These are phyloP conservation scores for Sebastes kiyomatsui DNA, from an alignment of 2,797 vertebrate genomes.

Conservation along the genomic window DNA sequence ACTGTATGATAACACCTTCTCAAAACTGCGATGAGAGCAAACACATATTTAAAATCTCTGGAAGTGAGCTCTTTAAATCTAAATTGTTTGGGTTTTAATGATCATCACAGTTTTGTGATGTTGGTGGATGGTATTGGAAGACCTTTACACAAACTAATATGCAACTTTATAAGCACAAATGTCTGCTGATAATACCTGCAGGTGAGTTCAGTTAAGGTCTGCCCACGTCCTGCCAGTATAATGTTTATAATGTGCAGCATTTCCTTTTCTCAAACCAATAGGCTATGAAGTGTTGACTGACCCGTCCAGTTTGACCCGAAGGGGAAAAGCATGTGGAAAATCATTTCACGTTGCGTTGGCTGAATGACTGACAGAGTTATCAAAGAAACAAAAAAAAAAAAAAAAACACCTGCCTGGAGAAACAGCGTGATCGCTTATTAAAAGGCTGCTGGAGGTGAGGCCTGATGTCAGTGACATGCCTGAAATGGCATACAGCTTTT, in stretches of 20 bases:
- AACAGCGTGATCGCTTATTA: constrained; percentile 61
- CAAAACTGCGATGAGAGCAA: background rate
- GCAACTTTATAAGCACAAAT: background rate
- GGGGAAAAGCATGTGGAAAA: constrained; percentile 32
- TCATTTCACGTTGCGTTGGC: constrained; percentile 14
- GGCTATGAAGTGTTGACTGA: constrained; percentile 7
- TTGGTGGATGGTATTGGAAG: background rate
- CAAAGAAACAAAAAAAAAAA: constrained; percentile 64
- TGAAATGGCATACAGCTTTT: constrained; percentile 64
- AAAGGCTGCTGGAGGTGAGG: constrained; percentile 65
- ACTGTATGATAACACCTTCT: background rate
- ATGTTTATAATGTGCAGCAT: background rate
- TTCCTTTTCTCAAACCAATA: background rate
- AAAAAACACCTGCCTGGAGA: constrained; percentile 46
- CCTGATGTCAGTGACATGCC: constrained; percentile 68
- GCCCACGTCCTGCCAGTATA: background rate
- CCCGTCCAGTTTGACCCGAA: constrained; percentile 20
- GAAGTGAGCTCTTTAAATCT: background rate
- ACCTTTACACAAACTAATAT: background rate
- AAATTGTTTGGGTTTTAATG: background rate
- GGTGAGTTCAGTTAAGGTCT: background rate
- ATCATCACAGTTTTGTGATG: background rate
- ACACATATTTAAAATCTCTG: background rate
- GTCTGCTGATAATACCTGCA: background rate
- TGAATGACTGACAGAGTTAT: constrained; percentile 82